A percentile compares a stretch with the other conserved stretches of the same genome.
Conservation (phyloP, 2,888 invertebrate genomes). For the Acanthosepion lycidas region DNA sequence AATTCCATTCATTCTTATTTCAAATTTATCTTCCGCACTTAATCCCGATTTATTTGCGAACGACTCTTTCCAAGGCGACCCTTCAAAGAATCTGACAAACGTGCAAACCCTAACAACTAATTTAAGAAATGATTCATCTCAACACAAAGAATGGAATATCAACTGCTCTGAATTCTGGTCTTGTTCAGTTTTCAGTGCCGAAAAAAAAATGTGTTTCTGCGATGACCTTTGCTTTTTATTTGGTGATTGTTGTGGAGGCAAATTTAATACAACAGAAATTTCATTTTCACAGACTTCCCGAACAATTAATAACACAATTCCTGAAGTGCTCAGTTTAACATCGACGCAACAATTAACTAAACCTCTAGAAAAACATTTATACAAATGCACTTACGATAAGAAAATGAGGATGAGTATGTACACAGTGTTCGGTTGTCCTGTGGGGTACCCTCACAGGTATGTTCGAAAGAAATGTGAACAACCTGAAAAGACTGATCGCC, state of each 20-base stretch:
- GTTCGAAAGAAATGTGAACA: neutral
- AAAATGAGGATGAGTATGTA: neutral
- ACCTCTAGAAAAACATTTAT: neutral
- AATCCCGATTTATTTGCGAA: neutral
- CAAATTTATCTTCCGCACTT: neutral
- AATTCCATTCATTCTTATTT: neutral
- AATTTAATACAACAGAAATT: neutral
- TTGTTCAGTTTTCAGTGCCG: neutral
- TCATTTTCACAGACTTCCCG: neutral
- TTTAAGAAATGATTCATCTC: neutral
- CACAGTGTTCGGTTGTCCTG: neutral
- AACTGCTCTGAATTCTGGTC: neutral
- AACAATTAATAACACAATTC: neutral
- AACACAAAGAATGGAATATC: neutral
- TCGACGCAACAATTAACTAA: neutral
- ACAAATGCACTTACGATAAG: neutral
- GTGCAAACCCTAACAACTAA: neutral
- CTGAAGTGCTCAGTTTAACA: too few relatives aligned
- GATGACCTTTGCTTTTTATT: neutral
- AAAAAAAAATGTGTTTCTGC: neutral
- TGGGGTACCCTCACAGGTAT: neutral
- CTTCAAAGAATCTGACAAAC: neutral
- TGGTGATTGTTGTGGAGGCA: constrained; percentile 14
- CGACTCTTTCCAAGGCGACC: neutral
- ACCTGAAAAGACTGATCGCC: neutral